Evolutionary conservation across 2,888 invertebrate species (phyloP), one percentile per base, ranked within the genome.

Genomic region (Dendrolimus houi): DNA sequence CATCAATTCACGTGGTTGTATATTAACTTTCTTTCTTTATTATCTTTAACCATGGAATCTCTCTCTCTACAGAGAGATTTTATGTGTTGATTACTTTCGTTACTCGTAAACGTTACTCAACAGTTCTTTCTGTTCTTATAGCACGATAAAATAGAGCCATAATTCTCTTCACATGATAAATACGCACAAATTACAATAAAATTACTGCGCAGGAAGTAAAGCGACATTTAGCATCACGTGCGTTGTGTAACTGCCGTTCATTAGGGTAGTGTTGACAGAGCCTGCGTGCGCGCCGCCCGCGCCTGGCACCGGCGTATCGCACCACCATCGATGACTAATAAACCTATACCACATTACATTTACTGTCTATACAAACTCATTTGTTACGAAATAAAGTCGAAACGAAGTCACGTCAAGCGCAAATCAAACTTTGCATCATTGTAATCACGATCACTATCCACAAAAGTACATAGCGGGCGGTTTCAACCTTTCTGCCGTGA

Each of bases 301-400:
- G 86, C 85, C 81, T 82, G 89, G 83, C 81, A 89, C 85, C 77
- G 74, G 57, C 80, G 75, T 89, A 89, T 89, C 89, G 87, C 87
- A 71, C 83, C 88, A 87, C 87, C 89, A 89, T 88, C 90, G 87
- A 88, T 89, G 89, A 89, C 88, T 89, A 90, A 89, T 87, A 88
- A 85, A 85, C 85, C 77, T 67, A 72, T 64, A 71, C 75, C 68
- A 68, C 60, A 59, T 63, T 64, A 63, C 60, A 64, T 64, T 68
- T 59, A 54, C 67, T 62, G 60, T 42, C 54, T 56, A 61, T 55
- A 56, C 55, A 54, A 66, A 65, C 66, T 60, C 72, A 67, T 56
- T 2, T 1, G 0, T 13, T 10, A 29, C 41, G 52, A 55, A 61
- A 63, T 62, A 68, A 57, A 63, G 65, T 41, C 56, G 17, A 57